Conservation (phyloP, 2,113 vertebrate genomes). For the Neoarius graeffei region DNA sequence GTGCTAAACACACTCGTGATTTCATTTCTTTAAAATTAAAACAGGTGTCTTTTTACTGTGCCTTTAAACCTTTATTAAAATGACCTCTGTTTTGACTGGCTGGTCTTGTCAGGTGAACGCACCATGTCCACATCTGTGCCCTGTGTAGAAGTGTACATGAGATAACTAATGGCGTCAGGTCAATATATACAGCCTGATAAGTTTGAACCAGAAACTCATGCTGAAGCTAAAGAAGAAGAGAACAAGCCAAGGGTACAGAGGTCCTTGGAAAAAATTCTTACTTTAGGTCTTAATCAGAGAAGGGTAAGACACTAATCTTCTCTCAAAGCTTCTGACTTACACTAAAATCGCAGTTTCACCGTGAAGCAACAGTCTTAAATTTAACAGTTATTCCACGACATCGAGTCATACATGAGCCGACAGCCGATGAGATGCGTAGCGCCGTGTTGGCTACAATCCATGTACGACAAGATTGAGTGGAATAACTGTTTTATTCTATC, state of each 20-base stretch:
- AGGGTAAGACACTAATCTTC: not conserved
- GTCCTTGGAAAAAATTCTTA: not conserved
- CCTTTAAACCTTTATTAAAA: not conserved
- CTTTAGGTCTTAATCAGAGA: not conserved
- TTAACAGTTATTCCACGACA: too few species aligned
- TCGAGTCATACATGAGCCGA: too few species aligned
- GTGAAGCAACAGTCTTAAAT: not conserved
- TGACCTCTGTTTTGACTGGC: not conserved
- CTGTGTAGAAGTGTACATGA: not conserved
- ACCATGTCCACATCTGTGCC: not conserved
- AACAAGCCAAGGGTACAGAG: not conserved
- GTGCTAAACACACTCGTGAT: not conserved
- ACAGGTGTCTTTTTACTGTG: not conserved
- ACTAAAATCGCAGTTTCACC: not conserved
- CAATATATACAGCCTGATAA: not conserved
- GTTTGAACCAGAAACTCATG: not conserved
- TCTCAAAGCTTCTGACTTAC: not conserved
- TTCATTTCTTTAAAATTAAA: not conserved
- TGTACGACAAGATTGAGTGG: too few species aligned
- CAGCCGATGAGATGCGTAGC: too few species aligned
- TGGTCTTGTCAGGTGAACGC: not conserved
- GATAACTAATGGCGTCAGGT: not conserved
- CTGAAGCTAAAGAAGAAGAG: not conserved
- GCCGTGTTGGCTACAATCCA: too few species aligned
- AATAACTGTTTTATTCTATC: too few species aligned